A percentile compares a stretch with the other conserved stretches of the same genome.
phyloP scores from a whole-genome alignment of 1,140 invertebrate species.

The Plodia interpunctella region DNA sequence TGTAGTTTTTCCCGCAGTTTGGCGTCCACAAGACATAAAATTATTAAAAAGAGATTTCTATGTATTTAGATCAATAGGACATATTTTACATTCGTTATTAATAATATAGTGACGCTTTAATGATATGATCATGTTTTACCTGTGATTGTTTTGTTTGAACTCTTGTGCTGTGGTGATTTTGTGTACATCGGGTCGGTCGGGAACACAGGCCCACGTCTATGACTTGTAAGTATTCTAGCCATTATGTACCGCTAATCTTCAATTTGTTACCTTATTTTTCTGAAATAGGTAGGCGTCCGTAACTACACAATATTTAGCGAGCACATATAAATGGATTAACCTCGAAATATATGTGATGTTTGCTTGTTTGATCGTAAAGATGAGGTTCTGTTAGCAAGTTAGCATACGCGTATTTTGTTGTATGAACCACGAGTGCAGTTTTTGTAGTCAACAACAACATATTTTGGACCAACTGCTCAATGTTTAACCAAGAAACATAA shows the following conservation, averaged over 20 bases:
- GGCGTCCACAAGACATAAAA: conserved; percentile 69
- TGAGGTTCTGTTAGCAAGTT: conserved; percentile 22
- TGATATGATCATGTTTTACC: conserved; percentile 55
- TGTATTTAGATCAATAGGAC: conserved; percentile 68
- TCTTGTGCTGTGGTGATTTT: conserved; percentile 52
- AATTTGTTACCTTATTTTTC: conserved; percentile 26
- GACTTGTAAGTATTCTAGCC: conserved; percentile 70
- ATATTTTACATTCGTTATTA: conserved; percentile 44
- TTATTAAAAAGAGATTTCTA: conserved; percentile 59
- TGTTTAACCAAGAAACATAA: not conserved
- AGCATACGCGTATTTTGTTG: conserved; percentile 23
- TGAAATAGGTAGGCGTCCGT: conserved; percentile 18
- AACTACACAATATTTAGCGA: conserved; percentile 11
- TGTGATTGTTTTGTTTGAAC: conserved; percentile 55
- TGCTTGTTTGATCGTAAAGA: conserved; percentile 36
- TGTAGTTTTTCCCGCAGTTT: conserved; percentile 75
- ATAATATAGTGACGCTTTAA: conserved; percentile 51
- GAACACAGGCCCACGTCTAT: conserved; percentile 71
- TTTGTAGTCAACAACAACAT: not conserved
- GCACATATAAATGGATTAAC: conserved; percentile 32
- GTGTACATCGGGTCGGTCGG: conserved; percentile 61
- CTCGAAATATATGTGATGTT: conserved; percentile 47
- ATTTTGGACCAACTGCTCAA: not conserved
- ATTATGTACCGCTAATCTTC: conserved; percentile 33
- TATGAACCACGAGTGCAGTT: conserved; percentile 18